These are phyloP conservation scores for Sebastes trivittatus DNA, from an alignment of 2,797 vertebrate species.

Conservation along the genomic window DNA sequence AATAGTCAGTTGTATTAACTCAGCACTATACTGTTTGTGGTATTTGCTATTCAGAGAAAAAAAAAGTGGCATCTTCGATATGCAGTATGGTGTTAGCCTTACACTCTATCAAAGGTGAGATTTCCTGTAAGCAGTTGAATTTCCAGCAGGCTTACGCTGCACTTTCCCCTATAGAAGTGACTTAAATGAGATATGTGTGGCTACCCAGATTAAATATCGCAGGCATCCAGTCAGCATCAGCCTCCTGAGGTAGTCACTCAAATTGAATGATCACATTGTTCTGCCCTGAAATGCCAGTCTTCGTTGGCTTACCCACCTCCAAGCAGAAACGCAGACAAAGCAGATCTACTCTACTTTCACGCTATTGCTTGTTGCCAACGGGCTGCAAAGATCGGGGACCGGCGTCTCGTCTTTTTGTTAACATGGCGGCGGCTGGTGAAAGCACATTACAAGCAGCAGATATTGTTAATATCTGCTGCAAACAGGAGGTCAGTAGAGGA, in stretches of 20 bases:
- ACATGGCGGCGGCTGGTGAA: not conserved
- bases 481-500: constrained; percentile 72
- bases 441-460: constrained; percentile 15
- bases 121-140: constrained; percentile 7
- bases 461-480: constrained; percentile 69
- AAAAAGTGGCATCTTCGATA: not conserved
- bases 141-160: constrained; percentile 43
- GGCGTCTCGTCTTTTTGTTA: not conserved
- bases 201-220: constrained; percentile 35
- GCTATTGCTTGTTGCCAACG: not conserved
- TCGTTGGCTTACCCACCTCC: not conserved
- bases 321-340: constrained; percentile 14
- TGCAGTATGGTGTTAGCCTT: not conserved
- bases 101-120: constrained; percentile 31
- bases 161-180: constrained; percentile 43
- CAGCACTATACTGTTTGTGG: constrained; percentile 4
- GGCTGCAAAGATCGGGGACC: not conserved
- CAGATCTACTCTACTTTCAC: not conserved
- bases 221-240: constrained; percentile 46
- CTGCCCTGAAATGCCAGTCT: constrained; percentile 25
- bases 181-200: constrained; percentile 22
- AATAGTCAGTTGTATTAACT: not conserved
- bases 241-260: constrained; percentile 26
- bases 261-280: constrained; percentile 60
- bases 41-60: not conserved